Evolutionary conservation across 2,113 vertebrate species (phyloP).

Genomic region (Oreochromis spilurus): DNA sequence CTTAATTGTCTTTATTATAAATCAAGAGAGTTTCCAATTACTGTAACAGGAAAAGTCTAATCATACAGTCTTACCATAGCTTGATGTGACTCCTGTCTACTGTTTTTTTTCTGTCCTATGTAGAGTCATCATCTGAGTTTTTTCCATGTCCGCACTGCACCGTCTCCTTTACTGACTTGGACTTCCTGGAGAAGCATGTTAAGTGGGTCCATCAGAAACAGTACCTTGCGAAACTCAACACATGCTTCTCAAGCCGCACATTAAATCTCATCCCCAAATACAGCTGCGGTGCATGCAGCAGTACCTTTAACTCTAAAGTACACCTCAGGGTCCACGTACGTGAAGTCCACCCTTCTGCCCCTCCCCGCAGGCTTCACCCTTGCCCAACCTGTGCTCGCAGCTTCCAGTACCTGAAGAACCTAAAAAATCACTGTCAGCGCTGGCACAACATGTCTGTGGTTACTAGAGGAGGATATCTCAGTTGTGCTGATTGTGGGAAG

Average conservation of each 20-base stretch:
- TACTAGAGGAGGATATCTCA: conserved; percentile 72
- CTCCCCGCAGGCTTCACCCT: conserved; percentile 67
- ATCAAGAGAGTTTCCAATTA: not conserved
- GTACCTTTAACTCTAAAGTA: conserved; percentile 69
- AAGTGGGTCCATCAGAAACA: conserved; percentile 77
- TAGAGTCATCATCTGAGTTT: conserved; percentile 55
- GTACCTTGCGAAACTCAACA: conserved; percentile 69
- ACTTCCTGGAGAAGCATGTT: conserved; percentile 74
- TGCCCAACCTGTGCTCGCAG: conserved; percentile 80
- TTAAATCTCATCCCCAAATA: conserved; percentile 61
- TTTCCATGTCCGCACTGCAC: conserved; percentile 73
- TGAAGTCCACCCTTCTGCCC: conserved; percentile 63
- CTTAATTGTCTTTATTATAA: not conserved
- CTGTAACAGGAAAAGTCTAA: not conserved
- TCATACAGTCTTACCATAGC: not conserved
- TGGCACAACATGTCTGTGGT: conserved; percentile 75
- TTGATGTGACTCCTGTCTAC: not conserved
- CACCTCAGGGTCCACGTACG: conserved; percentile 66
- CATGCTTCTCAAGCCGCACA: conserved; percentile 46
- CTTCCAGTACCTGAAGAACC: conserved; percentile 81
- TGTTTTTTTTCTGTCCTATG: not conserved
- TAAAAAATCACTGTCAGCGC: conserved; percentile 78
- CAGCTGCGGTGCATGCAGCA: conserved; percentile 68
- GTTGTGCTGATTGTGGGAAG: conserved; percentile 76
- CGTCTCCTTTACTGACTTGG: conserved; percentile 70